Percentiles rank a stretch among this genome's conserved stretches.
phyloP scores from a whole-genome alignment of 2,113 vertebrate species.

The Campylomormyrus tamandua region DNA sequence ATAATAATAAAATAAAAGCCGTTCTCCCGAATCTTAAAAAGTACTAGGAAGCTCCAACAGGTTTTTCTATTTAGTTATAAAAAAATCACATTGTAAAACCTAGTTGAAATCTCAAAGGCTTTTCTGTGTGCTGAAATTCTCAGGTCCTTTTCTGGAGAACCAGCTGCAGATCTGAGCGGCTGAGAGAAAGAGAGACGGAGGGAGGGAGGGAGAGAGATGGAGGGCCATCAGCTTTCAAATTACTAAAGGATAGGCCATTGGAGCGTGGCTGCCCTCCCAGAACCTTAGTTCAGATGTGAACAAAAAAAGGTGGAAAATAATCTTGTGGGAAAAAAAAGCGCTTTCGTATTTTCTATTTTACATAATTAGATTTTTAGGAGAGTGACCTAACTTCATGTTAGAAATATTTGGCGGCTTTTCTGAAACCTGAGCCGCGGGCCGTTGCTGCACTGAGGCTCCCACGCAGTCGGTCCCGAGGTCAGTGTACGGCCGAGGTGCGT shows the following conservation, averaged over 20 bases:
- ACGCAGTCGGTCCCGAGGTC: not conserved
- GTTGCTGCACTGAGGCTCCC: not conserved
- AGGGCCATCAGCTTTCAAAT: not conserved
- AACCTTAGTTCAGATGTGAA: not conserved
- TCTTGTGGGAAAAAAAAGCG: not conserved
- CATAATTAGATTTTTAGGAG: conserved; percentile 7
- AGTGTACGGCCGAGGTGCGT: not conserved
- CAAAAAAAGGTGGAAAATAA: not conserved
- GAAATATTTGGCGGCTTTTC: not conserved
- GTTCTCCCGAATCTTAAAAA: not conserved
- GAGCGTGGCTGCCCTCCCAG: not conserved
- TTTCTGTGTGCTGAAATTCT: conserved; percentile 12
- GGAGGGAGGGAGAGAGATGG: not conserved
- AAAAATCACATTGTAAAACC: conserved; percentile 10
- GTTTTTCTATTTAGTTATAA: conserved; percentile 12
- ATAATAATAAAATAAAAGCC: conserved; percentile 11
- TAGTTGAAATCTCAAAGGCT: conserved; percentile 14
- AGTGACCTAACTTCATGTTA: conserved; percentile 11
- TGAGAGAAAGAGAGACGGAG: not conserved
- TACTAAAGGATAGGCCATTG: not conserved
- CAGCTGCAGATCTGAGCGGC: not conserved
- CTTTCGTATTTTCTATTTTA: conserved; percentile 7
- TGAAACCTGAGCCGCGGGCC: not conserved
- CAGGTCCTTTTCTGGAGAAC: conserved; percentile 11
- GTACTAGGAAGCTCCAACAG: conserved; percentile 5